phyloP scores from a whole-genome alignment of 2,888 invertebrate species.

The Plagodis pulveraria region DNA sequence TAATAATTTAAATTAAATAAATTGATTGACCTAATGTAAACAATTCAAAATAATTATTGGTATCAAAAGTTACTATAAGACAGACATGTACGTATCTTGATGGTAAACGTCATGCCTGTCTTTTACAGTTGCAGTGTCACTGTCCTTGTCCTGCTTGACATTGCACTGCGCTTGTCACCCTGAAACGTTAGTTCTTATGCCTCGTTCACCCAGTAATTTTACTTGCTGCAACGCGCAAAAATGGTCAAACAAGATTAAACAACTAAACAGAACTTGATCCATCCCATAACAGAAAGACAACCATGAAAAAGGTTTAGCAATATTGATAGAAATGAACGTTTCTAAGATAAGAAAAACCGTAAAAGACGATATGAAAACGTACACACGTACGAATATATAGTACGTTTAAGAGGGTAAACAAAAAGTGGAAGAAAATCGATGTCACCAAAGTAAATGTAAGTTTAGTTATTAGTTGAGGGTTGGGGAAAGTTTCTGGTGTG shows the following conservation, averaged over 20 bases:
- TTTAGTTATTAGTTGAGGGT: slow-evolving; percentile 4
- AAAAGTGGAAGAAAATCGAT: slow-evolving; percentile 17
- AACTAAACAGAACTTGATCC: neutral
- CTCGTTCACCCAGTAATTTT: too few relatives aligned
- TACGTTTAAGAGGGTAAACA: neutral
- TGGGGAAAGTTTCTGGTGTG: slow-evolving; percentile 2
- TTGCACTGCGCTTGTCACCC: too few relatives aligned
- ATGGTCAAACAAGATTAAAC: neutral
- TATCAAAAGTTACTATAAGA: too few relatives aligned
- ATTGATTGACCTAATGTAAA: too few relatives aligned
- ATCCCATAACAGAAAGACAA: slow-evolving; percentile 13
- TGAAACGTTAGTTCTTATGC: too few relatives aligned
- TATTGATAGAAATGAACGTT: slow-evolving; percentile 31
- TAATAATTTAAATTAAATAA: too few relatives aligned
- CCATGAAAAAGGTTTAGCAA: slow-evolving; percentile 33
- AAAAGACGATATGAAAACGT: neutral
- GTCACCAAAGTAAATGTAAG: slow-evolving; percentile 2
- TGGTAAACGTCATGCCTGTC: too few relatives aligned
- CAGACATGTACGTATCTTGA: too few relatives aligned
- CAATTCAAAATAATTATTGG: too few relatives aligned
- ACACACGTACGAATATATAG: neutral
- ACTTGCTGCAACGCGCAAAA: too few relatives aligned
- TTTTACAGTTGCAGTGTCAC: too few relatives aligned
- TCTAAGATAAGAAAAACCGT: slow-evolving; percentile 12
- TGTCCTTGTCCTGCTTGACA: too few relatives aligned